Percentiles rank a stretch among this genome's conserved stretches.
Evolutionary conservation across 2,797 vertebrate species (phyloP).

Genomic region (Gallirallus australis): DNA sequence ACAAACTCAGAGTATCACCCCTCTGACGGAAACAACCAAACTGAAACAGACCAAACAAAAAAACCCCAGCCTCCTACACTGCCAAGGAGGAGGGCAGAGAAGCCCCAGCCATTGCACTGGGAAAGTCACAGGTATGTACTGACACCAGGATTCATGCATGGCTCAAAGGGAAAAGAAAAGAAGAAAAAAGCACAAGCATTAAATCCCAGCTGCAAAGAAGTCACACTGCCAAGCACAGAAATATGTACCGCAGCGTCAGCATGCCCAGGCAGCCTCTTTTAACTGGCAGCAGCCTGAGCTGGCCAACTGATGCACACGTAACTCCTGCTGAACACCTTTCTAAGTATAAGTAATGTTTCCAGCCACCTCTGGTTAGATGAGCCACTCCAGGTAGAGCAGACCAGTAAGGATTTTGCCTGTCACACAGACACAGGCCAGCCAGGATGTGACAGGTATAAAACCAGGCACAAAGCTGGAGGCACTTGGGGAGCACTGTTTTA

Average conservation of each 20-base stretch:
- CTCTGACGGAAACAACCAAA: not conserved
- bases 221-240: not conserved
- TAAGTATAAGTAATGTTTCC: not conserved
- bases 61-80: not conserved
- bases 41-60: too few relatives aligned
- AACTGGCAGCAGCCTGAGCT: not conserved
- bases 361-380: not conserved
- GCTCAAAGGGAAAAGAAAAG: not conserved
- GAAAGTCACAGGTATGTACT: not conserved
- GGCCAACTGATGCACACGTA: not conserved
- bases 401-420: not conserved
- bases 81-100: not conserved
- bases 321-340: not conserved
- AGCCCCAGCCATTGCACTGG: not conserved
- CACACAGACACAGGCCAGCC: fast-evolving
- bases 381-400: not conserved
- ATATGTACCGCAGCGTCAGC: fast-evolving
- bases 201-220: not conserved
- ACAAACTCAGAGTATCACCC: conserved; percentile 39
- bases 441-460: not conserved
- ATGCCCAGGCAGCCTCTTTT: not conserved
- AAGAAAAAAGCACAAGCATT: not conserved
- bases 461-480: not conserved
- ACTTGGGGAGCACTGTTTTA: not conserved
- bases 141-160: not conserved